These are phyloP conservation scores for Philaethria dido DNA, from an alignment of 2,888 invertebrate species.

Conservation along the genomic window DNA sequence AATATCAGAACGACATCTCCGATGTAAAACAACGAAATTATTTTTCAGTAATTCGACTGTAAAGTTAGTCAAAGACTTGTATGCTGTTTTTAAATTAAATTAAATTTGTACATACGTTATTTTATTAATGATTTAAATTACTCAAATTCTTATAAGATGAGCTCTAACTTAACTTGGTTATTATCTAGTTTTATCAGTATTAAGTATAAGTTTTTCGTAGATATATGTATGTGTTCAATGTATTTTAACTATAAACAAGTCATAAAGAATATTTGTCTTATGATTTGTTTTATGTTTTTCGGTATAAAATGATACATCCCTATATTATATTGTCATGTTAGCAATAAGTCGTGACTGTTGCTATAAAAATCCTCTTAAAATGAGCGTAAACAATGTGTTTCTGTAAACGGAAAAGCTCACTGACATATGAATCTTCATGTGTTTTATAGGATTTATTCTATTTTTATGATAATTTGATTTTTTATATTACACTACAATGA, in stretches of 20 bases:
- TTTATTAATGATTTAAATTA: too few species aligned
- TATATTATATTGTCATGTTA: background rate
- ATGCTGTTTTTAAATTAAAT: too few species aligned
- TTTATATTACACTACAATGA: background rate
- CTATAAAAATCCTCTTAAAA: slow-evolving; percentile 35
- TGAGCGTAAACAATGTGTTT: slow-evolving; percentile 29
- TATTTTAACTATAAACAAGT: background rate
- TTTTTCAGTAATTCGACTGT: too few species aligned
- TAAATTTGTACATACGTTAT: too few species aligned
- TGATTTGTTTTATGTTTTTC: background rate
- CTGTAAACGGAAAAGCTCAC: slow-evolving; percentile 20
- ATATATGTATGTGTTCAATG: too few species aligned
- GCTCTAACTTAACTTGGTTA: too few species aligned
- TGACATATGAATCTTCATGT: slow-evolving; percentile 21
- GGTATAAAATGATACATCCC: slow-evolving; percentile 2
- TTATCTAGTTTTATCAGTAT: too few species aligned
- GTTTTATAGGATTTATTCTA: slow-evolving; percentile 13
- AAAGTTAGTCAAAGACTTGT: too few species aligned
- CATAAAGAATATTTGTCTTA: background rate
- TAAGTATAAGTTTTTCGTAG: too few species aligned
- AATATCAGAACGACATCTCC: too few species aligned
- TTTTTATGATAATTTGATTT: slow-evolving; percentile 27
- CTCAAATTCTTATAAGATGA: too few species aligned
- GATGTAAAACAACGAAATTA: too few species aligned
- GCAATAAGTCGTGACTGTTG: slow-evolving; percentile 28